A percentile compares a stretch with the other conserved stretches of the same genome.
phyloP scores from a whole-genome alignment of 2,113 vertebrate genomes.

The Chamaea fasciata region DNA sequence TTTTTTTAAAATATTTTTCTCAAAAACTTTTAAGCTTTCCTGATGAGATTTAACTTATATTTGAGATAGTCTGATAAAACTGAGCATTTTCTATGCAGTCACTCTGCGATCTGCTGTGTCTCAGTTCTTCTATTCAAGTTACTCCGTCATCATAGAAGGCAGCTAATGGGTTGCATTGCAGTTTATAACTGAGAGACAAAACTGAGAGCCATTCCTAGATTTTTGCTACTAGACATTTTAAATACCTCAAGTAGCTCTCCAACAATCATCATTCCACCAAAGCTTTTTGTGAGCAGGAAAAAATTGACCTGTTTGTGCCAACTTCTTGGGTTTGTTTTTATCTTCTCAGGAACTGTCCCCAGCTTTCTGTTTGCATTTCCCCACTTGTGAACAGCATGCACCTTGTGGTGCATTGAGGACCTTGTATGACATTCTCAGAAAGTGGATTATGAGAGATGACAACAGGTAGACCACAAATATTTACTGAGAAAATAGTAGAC shows the following conservation, averaged over 20 bases:
- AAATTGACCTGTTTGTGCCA: neutral
- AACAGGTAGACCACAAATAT: neutral
- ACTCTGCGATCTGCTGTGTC: neutral
- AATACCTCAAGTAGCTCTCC: neutral
- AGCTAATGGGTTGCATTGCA: neutral
- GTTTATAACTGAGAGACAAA: neutral
- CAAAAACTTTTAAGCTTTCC: neutral
- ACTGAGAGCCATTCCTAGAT: neutral
- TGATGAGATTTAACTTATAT: neutral
- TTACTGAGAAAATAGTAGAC: neutral
- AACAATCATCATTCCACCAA: neutral
- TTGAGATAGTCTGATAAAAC: neutral
- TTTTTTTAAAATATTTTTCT: neutral
- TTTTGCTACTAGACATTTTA: neutral
- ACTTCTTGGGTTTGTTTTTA: neutral
- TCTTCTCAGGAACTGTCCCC: neutral
- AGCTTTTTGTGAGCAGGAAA: neutral
- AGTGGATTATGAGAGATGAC: neutral
- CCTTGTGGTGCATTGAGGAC: neutral
- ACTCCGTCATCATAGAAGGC: neutral
- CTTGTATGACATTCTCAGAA: neutral
- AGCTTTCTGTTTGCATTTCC: neutral
- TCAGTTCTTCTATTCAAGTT: neutral
- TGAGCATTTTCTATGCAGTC: neutral
- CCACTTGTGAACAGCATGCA: neutral